phyloP scores from a whole-genome alignment of 1,140 invertebrate genomes.

The Drosophila ambigua region DNA sequence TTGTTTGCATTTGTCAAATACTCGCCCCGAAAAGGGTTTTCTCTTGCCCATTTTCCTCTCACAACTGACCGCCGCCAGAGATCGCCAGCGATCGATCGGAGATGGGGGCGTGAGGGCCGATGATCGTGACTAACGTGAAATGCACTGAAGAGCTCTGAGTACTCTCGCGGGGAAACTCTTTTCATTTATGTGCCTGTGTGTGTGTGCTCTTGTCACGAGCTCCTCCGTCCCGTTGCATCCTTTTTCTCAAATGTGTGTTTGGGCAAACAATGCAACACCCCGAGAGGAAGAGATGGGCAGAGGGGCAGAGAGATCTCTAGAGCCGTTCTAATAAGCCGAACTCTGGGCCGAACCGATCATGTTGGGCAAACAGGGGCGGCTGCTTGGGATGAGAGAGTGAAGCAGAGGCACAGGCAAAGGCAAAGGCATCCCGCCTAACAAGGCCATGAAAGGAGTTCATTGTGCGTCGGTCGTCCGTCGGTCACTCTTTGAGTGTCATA shows the following conservation, averaged over 20 bases:
- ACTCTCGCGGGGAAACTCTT: not conserved
- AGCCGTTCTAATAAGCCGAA: conserved; percentile 77
- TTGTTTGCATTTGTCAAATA: conserved; percentile 81
- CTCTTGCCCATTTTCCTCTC: conserved; percentile 15
- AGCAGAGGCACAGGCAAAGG: conserved; percentile 12
- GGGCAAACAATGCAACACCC: conserved; percentile 67
- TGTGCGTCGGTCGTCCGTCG: conserved; percentile 70
- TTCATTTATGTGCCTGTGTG: conserved; percentile 8
- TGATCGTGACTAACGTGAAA: conserved; percentile 1
- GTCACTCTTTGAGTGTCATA: conserved; percentile 78
- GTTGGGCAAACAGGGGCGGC: conserved; percentile 58
- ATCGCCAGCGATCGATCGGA: no score
- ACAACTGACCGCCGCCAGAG: conserved; percentile 37
- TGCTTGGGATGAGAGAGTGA: conserved; percentile 2
- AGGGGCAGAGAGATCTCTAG: not conserved
- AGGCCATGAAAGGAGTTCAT: conserved; percentile 80
- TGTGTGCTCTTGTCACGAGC: conserved; percentile 44
- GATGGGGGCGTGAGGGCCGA: conserved; percentile 5
- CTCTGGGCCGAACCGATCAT: conserved; percentile 63
- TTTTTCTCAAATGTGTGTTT: conserved; percentile 62
- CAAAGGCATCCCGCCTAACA: conserved; percentile 69
- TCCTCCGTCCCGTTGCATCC: conserved; percentile 52
- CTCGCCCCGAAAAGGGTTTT: conserved; percentile 55
- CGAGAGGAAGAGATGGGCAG: not conserved
- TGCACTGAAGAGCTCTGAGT: not conserved